A percentile compares a stretch with the other conserved stretches of the same genome.
Conservation (phyloP, 1,140 invertebrate genomes). For the Pseudomyrmex pallidus region DNA sequence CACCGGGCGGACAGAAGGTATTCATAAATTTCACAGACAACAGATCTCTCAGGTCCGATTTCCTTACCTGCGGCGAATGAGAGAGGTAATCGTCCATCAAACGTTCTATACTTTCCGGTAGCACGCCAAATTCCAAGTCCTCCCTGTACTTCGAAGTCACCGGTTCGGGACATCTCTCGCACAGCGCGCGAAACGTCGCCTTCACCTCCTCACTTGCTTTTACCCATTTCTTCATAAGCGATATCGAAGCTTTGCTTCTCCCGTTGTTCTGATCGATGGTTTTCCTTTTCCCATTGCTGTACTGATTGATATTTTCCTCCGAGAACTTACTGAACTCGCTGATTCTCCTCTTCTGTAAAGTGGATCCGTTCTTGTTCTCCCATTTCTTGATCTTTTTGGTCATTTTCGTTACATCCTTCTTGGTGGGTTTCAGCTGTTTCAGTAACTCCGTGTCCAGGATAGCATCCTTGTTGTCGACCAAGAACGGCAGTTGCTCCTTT, state of each 20-base stretch:
- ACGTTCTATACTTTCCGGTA: conserved; percentile 91
- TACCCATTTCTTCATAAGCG: conserved; percentile 88
- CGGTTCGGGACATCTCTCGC: conserved; percentile 89
- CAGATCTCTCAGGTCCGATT: conserved; percentile 88
- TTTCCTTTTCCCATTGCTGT: conserved; percentile 75
- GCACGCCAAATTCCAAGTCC: conserved; percentile 91
- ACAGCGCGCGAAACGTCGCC: conserved; percentile 81
- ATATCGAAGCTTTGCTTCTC: conserved; percentile 82
- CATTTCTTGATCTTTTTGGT: conserved; percentile 87
- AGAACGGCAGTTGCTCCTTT: conserved; percentile 91
- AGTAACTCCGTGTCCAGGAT: conserved; percentile 88
- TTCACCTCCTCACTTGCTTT: conserved; percentile 86
- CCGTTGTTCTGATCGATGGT: conserved; percentile 72
- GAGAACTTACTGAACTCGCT: conserved; percentile 80
- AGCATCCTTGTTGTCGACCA: conserved; percentile 91
- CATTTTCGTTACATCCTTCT: conserved; percentile 84
- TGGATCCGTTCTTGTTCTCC: conserved; percentile 86
- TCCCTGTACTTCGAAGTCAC: conserved; percentile 89
- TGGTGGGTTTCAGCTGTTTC: conserved; percentile 86
- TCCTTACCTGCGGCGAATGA: conserved; percentile 80
- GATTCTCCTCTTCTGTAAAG: conserved; percentile 79
- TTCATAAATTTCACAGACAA: conserved; percentile 92
- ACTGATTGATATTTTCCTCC: conserved; percentile 73
- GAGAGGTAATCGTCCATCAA: conserved; percentile 89
- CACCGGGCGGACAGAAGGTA: conserved; percentile 94